A percentile compares a stretch with the other conserved stretches of the same genome.
Conservation (phyloP, 2,888 invertebrate species). For the Xanthorhoe designata region DNA sequence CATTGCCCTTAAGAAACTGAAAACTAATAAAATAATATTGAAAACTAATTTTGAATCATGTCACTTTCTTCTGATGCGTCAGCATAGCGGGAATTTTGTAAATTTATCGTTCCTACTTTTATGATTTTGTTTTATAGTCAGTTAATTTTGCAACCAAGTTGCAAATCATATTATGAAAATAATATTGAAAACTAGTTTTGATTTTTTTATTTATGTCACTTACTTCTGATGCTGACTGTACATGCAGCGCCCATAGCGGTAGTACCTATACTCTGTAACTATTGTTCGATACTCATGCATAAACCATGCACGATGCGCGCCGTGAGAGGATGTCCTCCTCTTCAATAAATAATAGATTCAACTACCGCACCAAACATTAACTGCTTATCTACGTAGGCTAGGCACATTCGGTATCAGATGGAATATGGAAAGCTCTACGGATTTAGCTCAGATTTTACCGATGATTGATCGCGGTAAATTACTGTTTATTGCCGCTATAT, state of each 20-base stretch:
- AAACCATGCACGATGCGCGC: slow-evolving; percentile 33
- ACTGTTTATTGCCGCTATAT: slow-evolving; percentile 3
- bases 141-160: too few relatives aligned
- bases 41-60: too few relatives aligned
- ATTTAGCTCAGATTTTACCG: slow-evolving; percentile 18
- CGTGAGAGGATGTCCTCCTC: slow-evolving; percentile 39
- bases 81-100: too few relatives aligned
- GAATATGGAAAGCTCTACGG: slow-evolving; percentile 19
- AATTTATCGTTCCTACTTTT: too few relatives aligned
- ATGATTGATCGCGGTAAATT: slow-evolving; percentile 20
- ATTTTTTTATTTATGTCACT: too few relatives aligned
- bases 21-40: too few relatives aligned
- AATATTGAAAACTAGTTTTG: too few relatives aligned
- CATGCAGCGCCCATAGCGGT: not conserved
- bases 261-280: slow-evolving; percentile 4
- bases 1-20: too few relatives aligned
- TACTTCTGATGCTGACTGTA: too few relatives aligned
- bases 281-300: slow-evolving; percentile 43
- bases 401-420: not conserved
- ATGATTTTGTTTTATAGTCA: too few relatives aligned
- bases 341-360: slow-evolving; percentile 42
- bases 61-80: too few relatives aligned
- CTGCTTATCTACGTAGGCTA: slow-evolving; percentile 4
- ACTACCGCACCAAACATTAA: slow-evolving; percentile 25
- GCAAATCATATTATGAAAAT: too few relatives aligned